Evolutionary conservation across 2,797 vertebrate species (phyloP).

Genomic region (Enteromius argenteus): DNA sequence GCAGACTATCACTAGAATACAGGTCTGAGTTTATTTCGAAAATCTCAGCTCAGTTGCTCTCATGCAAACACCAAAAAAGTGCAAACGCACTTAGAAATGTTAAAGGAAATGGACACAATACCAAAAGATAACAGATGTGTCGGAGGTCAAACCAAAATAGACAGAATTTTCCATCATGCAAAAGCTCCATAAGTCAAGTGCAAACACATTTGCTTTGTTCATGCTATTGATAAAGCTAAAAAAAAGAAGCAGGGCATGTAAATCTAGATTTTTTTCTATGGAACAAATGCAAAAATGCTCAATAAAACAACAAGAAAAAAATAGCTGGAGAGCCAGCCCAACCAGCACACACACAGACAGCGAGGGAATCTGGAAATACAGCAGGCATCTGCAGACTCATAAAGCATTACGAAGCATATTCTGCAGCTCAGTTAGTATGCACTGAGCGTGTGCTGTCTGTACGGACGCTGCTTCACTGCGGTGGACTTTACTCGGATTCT

Average conservation of each 20-base stretch:
- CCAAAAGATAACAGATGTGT: constrained; percentile 60
- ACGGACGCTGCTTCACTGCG: constrained; percentile 61
- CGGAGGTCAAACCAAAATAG: constrained; percentile 66
- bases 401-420: constrained; percentile 60
- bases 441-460: constrained; percentile 53
- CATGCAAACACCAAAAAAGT: not conserved
- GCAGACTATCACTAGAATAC: not conserved
- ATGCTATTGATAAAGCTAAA: not conserved
- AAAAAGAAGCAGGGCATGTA: not conserved
- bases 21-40: not conserved
- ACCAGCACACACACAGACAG: not conserved
- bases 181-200: not conserved
- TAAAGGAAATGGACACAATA: constrained; percentile 71
- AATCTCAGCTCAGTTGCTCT: not conserved
- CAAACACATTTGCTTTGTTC: not conserved
- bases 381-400: not conserved
- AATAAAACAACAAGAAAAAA: not conserved
- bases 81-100: constrained; percentile 60
- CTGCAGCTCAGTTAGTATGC: constrained; percentile 68
- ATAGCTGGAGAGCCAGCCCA: not conserved
- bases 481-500: constrained; percentile 67
- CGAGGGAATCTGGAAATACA: not conserved
- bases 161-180: constrained; percentile 47
- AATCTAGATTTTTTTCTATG: not conserved
- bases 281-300: not conserved